Conservation (phyloP, 1,140 invertebrate species). For the Idris sp. region DNA sequence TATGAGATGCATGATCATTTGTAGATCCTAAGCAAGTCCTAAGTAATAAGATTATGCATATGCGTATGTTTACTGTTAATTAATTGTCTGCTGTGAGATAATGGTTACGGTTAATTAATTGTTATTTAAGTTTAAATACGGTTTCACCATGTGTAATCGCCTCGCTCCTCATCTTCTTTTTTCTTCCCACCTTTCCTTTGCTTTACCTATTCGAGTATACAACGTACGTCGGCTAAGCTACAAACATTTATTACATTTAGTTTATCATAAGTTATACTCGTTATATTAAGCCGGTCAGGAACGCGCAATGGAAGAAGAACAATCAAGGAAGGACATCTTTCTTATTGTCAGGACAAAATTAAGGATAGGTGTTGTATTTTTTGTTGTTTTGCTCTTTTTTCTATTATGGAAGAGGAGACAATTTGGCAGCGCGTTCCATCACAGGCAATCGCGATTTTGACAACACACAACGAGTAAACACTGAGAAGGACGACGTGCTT, state of each 20-base stretch:
- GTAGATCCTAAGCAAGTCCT: constrained; percentile 64
- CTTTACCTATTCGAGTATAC: constrained; percentile 73
- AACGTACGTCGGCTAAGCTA: constrained; percentile 76
- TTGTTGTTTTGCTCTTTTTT: not conserved
- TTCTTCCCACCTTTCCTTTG: constrained; percentile 40
- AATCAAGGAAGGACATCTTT: constrained; percentile 38
- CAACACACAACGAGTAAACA: constrained; percentile 74
- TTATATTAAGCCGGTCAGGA: constrained; percentile 67
- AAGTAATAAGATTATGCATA: constrained; percentile 74
- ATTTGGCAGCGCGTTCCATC: constrained; percentile 61
- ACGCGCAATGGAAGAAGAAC: constrained; percentile 46
- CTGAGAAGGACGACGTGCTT: constrained; percentile 76
- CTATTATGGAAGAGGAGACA: constrained; percentile 36
- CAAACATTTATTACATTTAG: constrained; percentile 78
- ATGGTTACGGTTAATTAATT: constrained; percentile 76
- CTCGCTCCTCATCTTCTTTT: too few relatives aligned
- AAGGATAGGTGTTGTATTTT: too few relatives aligned
- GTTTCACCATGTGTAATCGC: constrained; percentile 73
- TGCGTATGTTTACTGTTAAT: constrained; percentile 76
- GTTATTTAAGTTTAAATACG: constrained; percentile 75
- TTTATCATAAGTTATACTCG: constrained; percentile 74
- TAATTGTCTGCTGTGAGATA: constrained; percentile 74
- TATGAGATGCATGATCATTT: constrained; percentile 68
- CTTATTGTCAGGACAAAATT: constrained; percentile 52
- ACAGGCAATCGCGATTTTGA: constrained; percentile 62